Conservation (phyloP, 2,888 invertebrate genomes). For the Eristalis intricaria region DNA sequence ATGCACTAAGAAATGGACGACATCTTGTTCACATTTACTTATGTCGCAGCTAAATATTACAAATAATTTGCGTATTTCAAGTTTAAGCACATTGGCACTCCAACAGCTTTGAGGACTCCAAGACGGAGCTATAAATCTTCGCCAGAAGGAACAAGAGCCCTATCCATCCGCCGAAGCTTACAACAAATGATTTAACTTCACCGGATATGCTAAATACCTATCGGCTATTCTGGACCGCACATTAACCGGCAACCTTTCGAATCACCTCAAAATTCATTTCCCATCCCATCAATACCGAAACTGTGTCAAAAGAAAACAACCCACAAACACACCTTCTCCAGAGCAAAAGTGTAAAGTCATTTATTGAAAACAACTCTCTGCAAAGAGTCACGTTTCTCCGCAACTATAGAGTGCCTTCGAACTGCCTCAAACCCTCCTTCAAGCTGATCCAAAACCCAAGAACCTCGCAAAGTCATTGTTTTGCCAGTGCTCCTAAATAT, state of each 20-base stretch:
- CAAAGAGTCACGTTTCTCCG: not conserved
- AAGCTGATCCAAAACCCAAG: not conserved
- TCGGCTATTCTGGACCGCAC: too few relatives aligned
- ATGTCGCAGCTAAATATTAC: too few relatives aligned
- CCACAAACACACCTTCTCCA: not conserved
- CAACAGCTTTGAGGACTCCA: too few relatives aligned
- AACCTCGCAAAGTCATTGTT: not conserved
- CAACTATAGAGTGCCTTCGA: not conserved
- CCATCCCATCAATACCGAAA: not conserved
- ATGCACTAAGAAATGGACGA: too few relatives aligned
- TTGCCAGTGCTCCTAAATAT: not conserved
- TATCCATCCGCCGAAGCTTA: too few relatives aligned
- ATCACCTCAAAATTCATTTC: not conserved
- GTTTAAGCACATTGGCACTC: too few relatives aligned
- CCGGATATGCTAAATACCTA: too few relatives aligned
- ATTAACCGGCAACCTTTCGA: not conserved
- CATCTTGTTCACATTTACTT: too few relatives aligned
- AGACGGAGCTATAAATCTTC: too few relatives aligned
- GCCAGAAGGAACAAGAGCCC: too few relatives aligned
- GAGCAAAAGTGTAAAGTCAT: not conserved
- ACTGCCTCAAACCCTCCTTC: not conserved
- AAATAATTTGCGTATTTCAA: too few relatives aligned
- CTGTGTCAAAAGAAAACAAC: not conserved
- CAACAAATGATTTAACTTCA: too few relatives aligned
- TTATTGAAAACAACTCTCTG: not conserved